Evolutionary conservation across 1,140 invertebrate genomes (phyloP).

Genomic region (Halictus rubicundus): DNA sequence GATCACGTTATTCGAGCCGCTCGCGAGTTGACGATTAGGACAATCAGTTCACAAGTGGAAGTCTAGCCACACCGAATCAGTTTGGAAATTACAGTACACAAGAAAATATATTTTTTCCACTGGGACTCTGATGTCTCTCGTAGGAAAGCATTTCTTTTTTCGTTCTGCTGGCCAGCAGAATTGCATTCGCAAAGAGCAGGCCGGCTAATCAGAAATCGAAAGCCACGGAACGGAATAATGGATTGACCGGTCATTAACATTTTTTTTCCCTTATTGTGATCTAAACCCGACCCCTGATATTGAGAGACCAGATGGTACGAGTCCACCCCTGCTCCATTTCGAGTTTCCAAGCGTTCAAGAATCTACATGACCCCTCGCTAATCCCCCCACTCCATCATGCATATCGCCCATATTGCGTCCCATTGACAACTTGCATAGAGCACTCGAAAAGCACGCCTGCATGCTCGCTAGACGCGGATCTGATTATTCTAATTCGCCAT

Average conservation of each 20-base stretch:
- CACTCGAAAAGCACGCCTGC: neutral
- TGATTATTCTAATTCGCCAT: neutral
- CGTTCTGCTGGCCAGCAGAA: too few relatives aligned
- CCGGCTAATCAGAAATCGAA: neutral
- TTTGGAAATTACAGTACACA: too few relatives aligned
- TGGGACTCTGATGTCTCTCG: too few relatives aligned
- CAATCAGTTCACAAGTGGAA: too few relatives aligned
- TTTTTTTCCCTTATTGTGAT: slow-evolving; percentile 4
- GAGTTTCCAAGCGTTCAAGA: slow-evolving; percentile 12
- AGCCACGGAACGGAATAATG: neutral
- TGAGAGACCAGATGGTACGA: slow-evolving; percentile 32
- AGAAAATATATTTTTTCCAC: too few relatives aligned
- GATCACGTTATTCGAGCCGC: too few relatives aligned
- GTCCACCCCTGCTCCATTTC: slow-evolving; percentile 25
- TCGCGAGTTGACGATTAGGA: too few relatives aligned
- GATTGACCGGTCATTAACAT: slow-evolving; percentile 28
- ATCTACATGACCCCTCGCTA: slow-evolving; percentile 20
- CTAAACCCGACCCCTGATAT: neutral
- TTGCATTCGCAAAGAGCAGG: neutral
- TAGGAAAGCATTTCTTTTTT: too few relatives aligned
- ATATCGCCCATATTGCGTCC: slow-evolving; percentile 23
- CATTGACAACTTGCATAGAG: neutral
- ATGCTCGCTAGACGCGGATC: neutral
- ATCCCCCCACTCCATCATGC: neutral
- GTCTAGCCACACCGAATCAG: too few relatives aligned